A percentile compares a stretch with the other conserved stretches of the same genome.
phyloP scores from a whole-genome alignment of 2,113 vertebrate genomes.

The rat (Rattus norvegicus) region DNA sequence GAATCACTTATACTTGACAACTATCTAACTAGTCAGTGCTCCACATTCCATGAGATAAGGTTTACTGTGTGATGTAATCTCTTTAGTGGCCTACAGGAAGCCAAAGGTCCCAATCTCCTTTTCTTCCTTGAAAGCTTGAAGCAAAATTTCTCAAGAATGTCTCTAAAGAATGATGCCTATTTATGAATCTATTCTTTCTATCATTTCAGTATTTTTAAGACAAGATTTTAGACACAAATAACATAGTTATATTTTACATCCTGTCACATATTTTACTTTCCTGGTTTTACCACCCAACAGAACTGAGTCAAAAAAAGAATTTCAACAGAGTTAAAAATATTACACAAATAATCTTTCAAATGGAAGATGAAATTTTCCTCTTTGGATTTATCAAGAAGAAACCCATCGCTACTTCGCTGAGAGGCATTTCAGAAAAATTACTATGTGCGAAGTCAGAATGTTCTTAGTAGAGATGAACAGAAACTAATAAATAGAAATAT shows the following conservation, averaged over 20 bases:
- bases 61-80: background rate
- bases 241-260: background rate
- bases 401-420: background rate
- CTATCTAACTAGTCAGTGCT: background rate
- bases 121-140: background rate
- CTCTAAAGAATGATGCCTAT: background rate
- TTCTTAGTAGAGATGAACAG: background rate
- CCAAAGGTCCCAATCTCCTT: background rate
- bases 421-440: background rate
- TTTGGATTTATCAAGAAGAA: background rate
- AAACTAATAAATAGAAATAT: background rate
- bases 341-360: background rate
- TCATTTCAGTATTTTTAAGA: background rate
- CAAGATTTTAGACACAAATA: background rate
- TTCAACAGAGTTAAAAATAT: background rate
- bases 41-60: background rate
- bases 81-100: background rate
- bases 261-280: background rate
- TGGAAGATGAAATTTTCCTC: background rate
- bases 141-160: background rate
- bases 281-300: background rate
- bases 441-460: background rate
- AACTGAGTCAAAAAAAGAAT: background rate
- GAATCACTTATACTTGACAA: background rate
- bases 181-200: background rate